Evolutionary conservation across 2,113 vertebrate genomes (phyloP), one percentile per base, ranked within the genome.

Genomic region (Strix aluco): DNA sequence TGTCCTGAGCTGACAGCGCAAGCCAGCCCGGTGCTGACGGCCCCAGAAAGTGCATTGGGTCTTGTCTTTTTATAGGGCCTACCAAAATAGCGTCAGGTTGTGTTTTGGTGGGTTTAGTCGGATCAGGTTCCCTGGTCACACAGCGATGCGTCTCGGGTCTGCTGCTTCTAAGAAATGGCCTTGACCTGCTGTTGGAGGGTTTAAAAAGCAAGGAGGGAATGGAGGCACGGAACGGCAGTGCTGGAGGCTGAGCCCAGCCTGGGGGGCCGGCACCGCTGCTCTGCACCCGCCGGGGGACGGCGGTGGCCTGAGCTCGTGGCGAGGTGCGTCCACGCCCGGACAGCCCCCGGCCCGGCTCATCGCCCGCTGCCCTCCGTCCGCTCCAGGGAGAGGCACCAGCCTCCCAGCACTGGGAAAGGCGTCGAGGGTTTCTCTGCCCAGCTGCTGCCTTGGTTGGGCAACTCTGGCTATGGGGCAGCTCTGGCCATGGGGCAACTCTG

Each of bases 1-100:
- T 6, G 5, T 6, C 25, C 5, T 2, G 32, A 69, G 26, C 36
- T 4, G 1, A 2, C 8, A 6, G 38, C 2, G 3, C 7, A 2
- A 72, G 32, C 27, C 74, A 14, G 12, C 32, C 30, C 21, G 4
- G 36, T 8, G 30, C 55, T 25, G 18, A 5, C 0, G 10, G 49
- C 32, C n/a, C 0, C 58, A 5, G 59, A 13, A 11, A 13, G 66
- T 47, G 66, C 34, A 1, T 6, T 2, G 4, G 26, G 22, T 5
- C 49, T 75, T 34, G 15, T 17, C 71, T 82, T 78, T 91, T 87
- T 75, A 79, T 91, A 95, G 92, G 65, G 4, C 13, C 38, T 25
- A 62, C 92, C 72, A 4, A 94, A 95, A 92, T 78, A 95, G 77
- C 10, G 0, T 0, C 51, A 0, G 87, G 78, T n/a, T 13, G 83